Conservation (phyloP, 1,140 invertebrate genomes). For the Helicoverpa zea region DNA sequence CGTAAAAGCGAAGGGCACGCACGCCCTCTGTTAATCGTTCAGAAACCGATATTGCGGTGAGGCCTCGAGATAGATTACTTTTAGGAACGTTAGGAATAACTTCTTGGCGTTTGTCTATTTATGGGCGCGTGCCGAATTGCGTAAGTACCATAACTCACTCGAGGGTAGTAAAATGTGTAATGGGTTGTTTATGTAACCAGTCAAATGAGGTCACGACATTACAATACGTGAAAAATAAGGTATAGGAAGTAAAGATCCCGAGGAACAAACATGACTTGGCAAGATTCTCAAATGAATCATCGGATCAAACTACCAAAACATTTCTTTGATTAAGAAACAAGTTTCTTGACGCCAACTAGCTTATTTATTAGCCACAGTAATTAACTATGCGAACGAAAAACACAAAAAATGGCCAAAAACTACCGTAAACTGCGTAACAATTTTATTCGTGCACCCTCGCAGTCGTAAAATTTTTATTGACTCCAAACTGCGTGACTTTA, state of each 20-base stretch:
- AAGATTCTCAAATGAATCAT: conserved; percentile 5
- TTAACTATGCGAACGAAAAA: conserved; percentile 46
- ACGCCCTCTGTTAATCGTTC: conserved; percentile 86
- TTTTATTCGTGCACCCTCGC: conserved; percentile 81
- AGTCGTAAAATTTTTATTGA: conserved; percentile 86
- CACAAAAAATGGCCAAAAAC: conserved; percentile 59
- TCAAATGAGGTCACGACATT: conserved; percentile 50
- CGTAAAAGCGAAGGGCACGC: conserved; percentile 85
- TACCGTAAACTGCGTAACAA: conserved; percentile 74
- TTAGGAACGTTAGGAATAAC: conserved; percentile 80
- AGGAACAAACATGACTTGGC: conserved; percentile 44
- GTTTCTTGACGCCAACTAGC: conserved; percentile 1
- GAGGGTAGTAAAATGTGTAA: conserved; percentile 55
- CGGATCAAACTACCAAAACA: conserved; percentile 27
- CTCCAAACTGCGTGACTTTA: conserved; percentile 84
- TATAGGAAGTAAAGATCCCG: conserved; percentile 38
- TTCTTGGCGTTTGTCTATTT: conserved; percentile 82
- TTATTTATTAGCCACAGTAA: conserved; percentile 27
- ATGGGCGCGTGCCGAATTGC: conserved; percentile 73
- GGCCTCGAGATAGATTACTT: conserved; percentile 82
- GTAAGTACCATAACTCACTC: conserved; percentile 58
- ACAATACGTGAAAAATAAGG: conserved; percentile 50
- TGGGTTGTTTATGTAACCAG: conserved; percentile 55
- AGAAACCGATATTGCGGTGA: conserved; percentile 85
- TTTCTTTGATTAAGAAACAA: conserved; percentile 26